phyloP scores from a whole-genome alignment of 2,797 vertebrate species.

The Chaetophractus vellerosus region DNA sequence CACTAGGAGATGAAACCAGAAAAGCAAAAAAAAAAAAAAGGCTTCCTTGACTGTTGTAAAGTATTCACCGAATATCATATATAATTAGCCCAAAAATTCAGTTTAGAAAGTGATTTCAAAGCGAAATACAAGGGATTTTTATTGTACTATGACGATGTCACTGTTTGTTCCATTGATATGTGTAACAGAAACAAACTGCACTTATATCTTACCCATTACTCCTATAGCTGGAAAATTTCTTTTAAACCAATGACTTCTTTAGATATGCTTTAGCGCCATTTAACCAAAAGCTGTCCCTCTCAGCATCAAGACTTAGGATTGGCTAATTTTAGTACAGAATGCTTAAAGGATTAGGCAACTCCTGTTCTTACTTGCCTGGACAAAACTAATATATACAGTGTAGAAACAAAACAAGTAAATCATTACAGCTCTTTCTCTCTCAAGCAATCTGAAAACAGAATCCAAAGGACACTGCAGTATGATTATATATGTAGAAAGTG shows the following conservation, averaged over 20 bases:
- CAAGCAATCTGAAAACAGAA: conserved; percentile 25
- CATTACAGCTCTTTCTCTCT: neutral
- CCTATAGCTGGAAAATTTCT: neutral
- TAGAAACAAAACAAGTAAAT: conserved; percentile 47
- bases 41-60: neutral
- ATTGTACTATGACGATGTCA: neutral
- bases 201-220: neutral
- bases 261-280: neutral
- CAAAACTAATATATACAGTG: neutral
- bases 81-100: conserved; percentile 13
- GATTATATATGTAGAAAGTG: neutral
- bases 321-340: conserved; percentile 37
- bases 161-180: neutral
- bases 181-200: neutral
- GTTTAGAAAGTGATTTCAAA: conserved; percentile 31
- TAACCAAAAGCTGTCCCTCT: conserved; percentile 1
- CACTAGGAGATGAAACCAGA: neutral
- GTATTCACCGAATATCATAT: neutral
- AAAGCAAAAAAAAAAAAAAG: neutral
- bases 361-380: conserved; percentile 20
- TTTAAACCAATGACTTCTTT: neutral
- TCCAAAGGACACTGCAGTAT: neutral
- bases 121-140: conserved; percentile 21
- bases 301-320: neutral
- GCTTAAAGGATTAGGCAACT: conserved; percentile 11